Evolutionary conservation across 2,888 invertebrate genomes (phyloP).

Genomic region (Eudasyphora cyanicolor): DNA sequence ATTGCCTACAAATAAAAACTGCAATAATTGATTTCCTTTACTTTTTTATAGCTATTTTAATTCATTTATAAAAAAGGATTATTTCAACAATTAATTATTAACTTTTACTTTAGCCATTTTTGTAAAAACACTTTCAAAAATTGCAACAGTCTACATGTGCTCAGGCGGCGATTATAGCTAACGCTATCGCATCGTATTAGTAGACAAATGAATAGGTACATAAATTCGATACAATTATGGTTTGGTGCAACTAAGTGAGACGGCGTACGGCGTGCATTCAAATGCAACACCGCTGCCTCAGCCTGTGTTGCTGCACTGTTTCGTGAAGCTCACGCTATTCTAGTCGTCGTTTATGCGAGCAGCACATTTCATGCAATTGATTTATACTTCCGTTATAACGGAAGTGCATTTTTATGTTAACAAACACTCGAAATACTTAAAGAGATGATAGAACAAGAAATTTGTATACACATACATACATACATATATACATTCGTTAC

Average conservation of each 20-base stretch:
- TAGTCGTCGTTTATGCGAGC: not conserved
- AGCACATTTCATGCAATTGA: not conserved
- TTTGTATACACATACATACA: not conserved
- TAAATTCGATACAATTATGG: not conserved
- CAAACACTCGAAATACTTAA: not conserved
- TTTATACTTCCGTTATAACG: conserved; percentile 44
- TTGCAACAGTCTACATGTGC: not conserved
- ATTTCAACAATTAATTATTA: not conserved
- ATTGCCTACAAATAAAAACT: too few relatives aligned
- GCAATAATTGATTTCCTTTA: too few relatives aligned
- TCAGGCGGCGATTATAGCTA: too few relatives aligned
- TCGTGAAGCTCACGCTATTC: not conserved
- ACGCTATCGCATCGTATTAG: too few relatives aligned
- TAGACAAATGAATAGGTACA: too few relatives aligned
- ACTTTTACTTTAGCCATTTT: conserved; percentile 19
- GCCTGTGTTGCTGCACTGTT: not conserved
- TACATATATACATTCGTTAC: not conserved
- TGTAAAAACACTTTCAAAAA: not conserved
- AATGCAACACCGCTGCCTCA: too few relatives aligned
- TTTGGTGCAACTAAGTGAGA: not conserved
- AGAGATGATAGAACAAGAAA: not conserved
- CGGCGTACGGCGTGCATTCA: too few relatives aligned
- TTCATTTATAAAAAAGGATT: conserved; percentile 5
- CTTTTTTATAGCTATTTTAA: too few relatives aligned
- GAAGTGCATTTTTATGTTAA: conserved; percentile 41